Percentiles rank a stretch among this genome's conserved stretches.
phyloP scores from a whole-genome alignment of 1,140 invertebrate species.

The Tribolium madens region DNA sequence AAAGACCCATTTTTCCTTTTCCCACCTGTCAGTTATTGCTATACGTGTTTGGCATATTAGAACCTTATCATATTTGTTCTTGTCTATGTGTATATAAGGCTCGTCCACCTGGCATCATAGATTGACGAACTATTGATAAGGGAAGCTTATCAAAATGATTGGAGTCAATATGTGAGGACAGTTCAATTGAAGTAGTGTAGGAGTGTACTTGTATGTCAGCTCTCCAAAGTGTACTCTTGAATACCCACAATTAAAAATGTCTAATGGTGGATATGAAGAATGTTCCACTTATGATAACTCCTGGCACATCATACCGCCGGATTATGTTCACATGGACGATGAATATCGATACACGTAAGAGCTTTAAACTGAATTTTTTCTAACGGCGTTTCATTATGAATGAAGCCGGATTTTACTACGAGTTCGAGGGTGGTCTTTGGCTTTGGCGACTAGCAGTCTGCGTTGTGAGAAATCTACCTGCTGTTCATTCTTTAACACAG shows the following conservation, averaged over 20 bases:
- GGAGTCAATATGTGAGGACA: slow-evolving; percentile 29
- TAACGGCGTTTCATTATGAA: slow-evolving; percentile 23
- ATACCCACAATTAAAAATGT: slow-evolving; percentile 45
- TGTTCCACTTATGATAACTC: slow-evolving; percentile 70
- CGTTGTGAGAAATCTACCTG: slow-evolving; percentile 1
- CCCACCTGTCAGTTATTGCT: slow-evolving; percentile 19
- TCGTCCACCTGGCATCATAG: slow-evolving; percentile 39
- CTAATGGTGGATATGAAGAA: slow-evolving; percentile 56
- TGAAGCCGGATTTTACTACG: slow-evolving; percentile 49
- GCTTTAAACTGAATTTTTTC: not conserved
- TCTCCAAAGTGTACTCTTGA: slow-evolving; percentile 11
- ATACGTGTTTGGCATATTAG: not conserved
- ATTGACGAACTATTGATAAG: slow-evolving; percentile 39
- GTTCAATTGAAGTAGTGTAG: slow-evolving; percentile 32
- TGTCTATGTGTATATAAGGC: slow-evolving; percentile 27
- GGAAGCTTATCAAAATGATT: slow-evolving; percentile 24
- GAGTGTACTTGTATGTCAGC: slow-evolving; percentile 18
- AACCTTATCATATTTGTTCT: slow-evolving; percentile 27
- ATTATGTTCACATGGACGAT: slow-evolving; percentile 75
- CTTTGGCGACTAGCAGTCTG: slow-evolving; percentile 48
- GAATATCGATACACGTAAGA: slow-evolving; percentile 70
- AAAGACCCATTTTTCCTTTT: not conserved
- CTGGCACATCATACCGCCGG: slow-evolving; percentile 77
- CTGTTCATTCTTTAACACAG: slow-evolving; percentile 42
- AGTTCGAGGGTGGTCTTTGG: slow-evolving; percentile 47